Conservation (phyloP, 2,113 vertebrate genomes). For the Leucopternis melanops region DNA sequence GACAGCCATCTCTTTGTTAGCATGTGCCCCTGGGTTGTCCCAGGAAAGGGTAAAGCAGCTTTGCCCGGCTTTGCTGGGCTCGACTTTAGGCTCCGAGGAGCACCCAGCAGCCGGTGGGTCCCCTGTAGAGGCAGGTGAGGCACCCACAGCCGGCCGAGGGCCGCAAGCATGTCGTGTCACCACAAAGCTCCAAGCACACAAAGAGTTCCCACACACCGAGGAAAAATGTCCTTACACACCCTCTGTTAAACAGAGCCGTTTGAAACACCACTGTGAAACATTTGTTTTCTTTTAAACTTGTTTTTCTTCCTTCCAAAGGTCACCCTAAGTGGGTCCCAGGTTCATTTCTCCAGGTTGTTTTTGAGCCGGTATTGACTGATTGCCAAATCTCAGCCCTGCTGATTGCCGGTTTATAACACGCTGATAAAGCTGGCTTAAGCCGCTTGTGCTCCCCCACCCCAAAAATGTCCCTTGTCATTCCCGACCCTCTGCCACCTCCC, state of each 20-base stretch:
- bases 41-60: not conserved
- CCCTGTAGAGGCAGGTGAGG: not conserved
- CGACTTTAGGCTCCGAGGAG: not conserved
- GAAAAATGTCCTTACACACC: constrained; percentile 24
- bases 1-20: not conserved
- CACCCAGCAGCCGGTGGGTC: not conserved
- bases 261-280: not conserved
- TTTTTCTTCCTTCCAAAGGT: constrained; percentile 68
- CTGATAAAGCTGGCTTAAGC: not conserved
- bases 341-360: constrained; percentile 25
- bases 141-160: accelerated
- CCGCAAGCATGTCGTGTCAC: not conserved
- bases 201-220: not conserved
- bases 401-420: not conserved
- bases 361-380: not conserved
- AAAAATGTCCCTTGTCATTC: not conserved
- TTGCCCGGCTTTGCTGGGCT: accelerated
- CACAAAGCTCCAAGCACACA: not conserved
- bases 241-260: not conserved
- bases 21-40: accelerated
- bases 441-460: not conserved
- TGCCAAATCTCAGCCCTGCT: constrained; percentile 42
- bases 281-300: constrained; percentile 62
- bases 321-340: constrained; percentile 3
- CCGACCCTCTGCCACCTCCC: not conserved